Evolutionary conservation across 2,888 invertebrate species (phyloP), one percentile per base, ranked within the genome.

Genomic region (Drosophila merina): DNA sequence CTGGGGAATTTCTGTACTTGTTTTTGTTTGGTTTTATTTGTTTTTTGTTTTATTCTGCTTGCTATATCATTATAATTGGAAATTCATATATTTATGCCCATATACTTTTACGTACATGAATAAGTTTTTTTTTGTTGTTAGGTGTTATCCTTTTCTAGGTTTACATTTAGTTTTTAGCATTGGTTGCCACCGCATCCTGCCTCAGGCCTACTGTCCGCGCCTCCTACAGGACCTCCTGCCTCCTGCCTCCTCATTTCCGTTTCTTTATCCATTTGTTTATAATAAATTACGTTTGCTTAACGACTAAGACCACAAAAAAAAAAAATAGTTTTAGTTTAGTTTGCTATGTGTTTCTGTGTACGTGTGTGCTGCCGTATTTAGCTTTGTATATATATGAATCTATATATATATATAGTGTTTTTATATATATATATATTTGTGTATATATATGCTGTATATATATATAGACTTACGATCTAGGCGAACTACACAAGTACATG

Each of bases 251-350:
- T n/a, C 44, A 25, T 25, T 25, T 44, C 40, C 14, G 14, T 10
- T 31, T 47, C 60, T 67, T 14, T 49, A 38, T 50, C 48, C 59
- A 44, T 72, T 70, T 64, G 58, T 55, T 75, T 87, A 79, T 82
- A 83, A 83, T 87, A 82, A 84, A 83, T 89, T 80, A 84, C 80
- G 83, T 74, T 78, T 26, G 64, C 88, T 84, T 88, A 84, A 47
- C 51, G 36, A 44, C 87, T 88, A 87, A 54, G 78, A 86, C 86
- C 86, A 86, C 76, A 86, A 83, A 88, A 77, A 77, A 79, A 88
- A 78, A 86, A 78, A 77, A 78, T 68, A 77, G 77, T 88, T 86
- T 74, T 74, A 79, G 88, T 82, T 86, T 64, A 64, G 63, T 64
- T 82, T 77, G 72, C 71, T 59, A 68, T 59, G 58, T 68, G 70